These are phyloP conservation scores for Drosophila ananassae DNA, from an alignment of 1,140 invertebrate genomes.

Conservation along the genomic window DNA sequence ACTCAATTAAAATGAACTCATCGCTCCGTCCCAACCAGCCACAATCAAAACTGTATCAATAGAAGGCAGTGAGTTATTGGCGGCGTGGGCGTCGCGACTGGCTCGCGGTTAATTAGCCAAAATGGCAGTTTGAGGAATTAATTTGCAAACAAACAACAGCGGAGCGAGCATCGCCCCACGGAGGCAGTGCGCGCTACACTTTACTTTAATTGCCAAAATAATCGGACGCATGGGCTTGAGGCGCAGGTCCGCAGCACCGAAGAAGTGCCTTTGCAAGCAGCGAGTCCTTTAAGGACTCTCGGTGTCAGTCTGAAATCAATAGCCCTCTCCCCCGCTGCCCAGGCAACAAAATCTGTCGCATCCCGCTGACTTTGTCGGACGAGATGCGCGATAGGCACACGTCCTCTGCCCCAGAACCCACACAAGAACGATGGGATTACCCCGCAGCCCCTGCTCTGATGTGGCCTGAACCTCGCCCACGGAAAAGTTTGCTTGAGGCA, in stretches of 20 bases:
- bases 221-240: too few relatives aligned
- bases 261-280: too few relatives aligned
- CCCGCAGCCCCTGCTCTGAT: not conserved
- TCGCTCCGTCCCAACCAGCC: constrained; percentile 40
- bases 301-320: too few relatives aligned
- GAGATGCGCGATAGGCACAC: constrained; percentile 30
- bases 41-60: constrained; percentile 52
- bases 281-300: too few relatives aligned
- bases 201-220: too few relatives aligned
- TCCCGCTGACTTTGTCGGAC: not conserved
- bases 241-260: too few relatives aligned
- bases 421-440: constrained; percentile 9
- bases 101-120: constrained; percentile 65
- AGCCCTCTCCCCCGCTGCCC: too few relatives aligned
- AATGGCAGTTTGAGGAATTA: constrained; percentile 59
- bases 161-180: too few relatives aligned
- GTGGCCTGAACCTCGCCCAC: constrained; percentile 57
- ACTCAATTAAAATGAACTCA: constrained; percentile 61
- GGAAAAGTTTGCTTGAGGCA: constrained; percentile 48
- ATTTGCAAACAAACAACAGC: constrained; percentile 44
- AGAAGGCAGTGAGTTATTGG: constrained; percentile 43
- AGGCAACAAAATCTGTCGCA: too few relatives aligned
- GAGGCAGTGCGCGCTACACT: too few relatives aligned
- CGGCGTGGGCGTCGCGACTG: constrained; percentile 45
- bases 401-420: not conserved